A percentile compares a stretch with the other conserved stretches of the same genome.
These are phyloP conservation scores for Apantesis nais DNA, from an alignment of 2,888 invertebrate genomes.

Conservation along the genomic window DNA sequence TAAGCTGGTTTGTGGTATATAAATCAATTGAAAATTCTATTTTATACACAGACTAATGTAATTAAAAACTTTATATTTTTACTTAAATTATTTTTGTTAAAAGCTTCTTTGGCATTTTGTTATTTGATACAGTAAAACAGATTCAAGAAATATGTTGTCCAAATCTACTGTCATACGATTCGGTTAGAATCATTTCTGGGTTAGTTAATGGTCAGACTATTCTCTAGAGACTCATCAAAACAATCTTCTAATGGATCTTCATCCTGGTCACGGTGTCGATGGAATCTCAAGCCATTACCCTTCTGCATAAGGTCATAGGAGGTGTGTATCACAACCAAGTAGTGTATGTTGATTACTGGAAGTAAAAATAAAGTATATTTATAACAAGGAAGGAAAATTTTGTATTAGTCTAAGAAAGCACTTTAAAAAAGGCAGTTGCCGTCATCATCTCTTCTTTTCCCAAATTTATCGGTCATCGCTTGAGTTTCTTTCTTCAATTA, in stretches of 20 bases:
- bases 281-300: constrained; percentile 37
- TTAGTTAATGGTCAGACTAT: not conserved
- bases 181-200: no score
- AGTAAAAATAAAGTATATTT: constrained; percentile 20
- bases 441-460: no score
- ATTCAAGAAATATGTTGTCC: not conserved
- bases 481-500: no score
- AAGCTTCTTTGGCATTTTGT: not conserved
- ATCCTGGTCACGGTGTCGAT: constrained; percentile 20
- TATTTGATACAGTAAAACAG: not conserved
- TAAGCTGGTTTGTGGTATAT: not conserved
- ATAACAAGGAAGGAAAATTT: no score
- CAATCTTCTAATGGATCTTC: constrained; percentile 36
- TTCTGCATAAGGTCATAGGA: constrained; percentile 52
- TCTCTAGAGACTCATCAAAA: constrained; percentile 23
- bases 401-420: not conserved
- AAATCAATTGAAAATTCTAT: no score
- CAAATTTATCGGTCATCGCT: no score
- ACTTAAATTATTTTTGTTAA: not conserved
- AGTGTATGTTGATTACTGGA: constrained; percentile 55
- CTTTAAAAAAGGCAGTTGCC: no score
- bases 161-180: not conserved
- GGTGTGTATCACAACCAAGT: constrained; percentile 50
- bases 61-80: not conserved
- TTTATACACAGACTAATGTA: no score